A percentile compares a stretch with the other conserved stretches of the same genome.
Evolutionary conservation across 2,797 vertebrate species (phyloP).

Genomic region (Malacoctenus gilli): DNA sequence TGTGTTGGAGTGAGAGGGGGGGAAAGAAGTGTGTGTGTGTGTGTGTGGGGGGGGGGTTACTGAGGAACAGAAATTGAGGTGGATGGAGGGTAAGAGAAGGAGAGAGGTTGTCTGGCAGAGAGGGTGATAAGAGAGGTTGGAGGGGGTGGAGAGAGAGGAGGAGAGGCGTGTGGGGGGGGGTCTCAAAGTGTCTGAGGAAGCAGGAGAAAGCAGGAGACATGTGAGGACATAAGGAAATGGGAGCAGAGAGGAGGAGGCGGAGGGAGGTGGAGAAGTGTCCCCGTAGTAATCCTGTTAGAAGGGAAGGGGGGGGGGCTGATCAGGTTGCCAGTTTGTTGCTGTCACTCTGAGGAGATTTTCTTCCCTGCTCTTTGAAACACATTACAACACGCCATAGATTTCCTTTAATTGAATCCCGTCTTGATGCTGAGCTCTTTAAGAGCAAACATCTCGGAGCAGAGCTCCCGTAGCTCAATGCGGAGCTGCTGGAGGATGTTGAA

Average conservation of each 20-base stretch:
- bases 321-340: slow-evolving; percentile 37
- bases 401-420: slow-evolving; percentile 53
- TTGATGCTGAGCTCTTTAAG: slow-evolving; percentile 1
- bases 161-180: slow-evolving; percentile 11
- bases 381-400: slow-evolving; percentile 32
- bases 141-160: slow-evolving; percentile 5
- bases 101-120: slow-evolving; percentile 23
- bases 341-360: slow-evolving; percentile 47
- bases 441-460: slow-evolving; percentile 5
- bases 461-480: neutral
- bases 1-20: too few species aligned
- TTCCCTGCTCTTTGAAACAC: slow-evolving; percentile 29
- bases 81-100: too few species aligned
- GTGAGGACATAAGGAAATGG: slow-evolving; percentile 9
- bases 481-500: neutral
- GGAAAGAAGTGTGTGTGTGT: too few species aligned
- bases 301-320: slow-evolving; percentile 25
- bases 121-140: slow-evolving; percentile 31
- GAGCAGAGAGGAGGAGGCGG: slow-evolving; percentile 2
- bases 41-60: too few species aligned
- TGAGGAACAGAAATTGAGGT: too few species aligned
- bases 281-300: slow-evolving; percentile 58
- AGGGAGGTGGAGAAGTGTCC: slow-evolving; percentile 28
- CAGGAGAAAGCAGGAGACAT: slow-evolving; percentile 10
- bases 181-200: slow-evolving; percentile 13